Percentiles rank a stretch among this genome's conserved stretches.
Evolutionary conservation across 1,140 invertebrate genomes (phyloP).

Genomic region (Tenebrio molitor): DNA sequence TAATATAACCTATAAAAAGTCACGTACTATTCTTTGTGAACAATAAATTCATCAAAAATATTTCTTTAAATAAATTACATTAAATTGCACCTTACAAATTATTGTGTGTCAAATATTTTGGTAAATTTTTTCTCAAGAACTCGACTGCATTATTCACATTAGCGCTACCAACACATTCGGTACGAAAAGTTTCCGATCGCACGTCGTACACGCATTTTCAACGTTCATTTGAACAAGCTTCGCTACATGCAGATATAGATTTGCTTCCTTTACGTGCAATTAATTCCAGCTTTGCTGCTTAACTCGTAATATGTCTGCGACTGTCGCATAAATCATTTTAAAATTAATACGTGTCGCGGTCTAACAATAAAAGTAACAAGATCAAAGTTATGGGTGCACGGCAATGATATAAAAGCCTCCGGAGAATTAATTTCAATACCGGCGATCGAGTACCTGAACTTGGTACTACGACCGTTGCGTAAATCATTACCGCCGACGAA

Average conservation of each 20-base stretch:
- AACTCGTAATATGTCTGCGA: background rate
- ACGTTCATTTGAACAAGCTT: no score
- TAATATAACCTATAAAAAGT: no score
- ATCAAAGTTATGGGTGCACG: background rate
- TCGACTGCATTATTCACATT: no score
- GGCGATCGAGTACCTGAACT: background rate
- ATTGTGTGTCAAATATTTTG: no score
- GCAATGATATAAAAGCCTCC: conserved; percentile 1
- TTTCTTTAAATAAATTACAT: no score
- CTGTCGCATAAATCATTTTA: conserved; percentile 1
- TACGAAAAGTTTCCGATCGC: no score
- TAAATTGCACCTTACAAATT: no score
- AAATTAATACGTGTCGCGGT: conserved; percentile 1
- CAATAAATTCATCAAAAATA: no score
- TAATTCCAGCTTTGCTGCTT: conserved; percentile 1
- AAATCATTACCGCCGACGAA: background rate
- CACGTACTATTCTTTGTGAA: no score
- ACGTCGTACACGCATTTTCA: no score
- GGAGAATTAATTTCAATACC: conserved; percentile 4
- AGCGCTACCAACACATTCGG: no score
- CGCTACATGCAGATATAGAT: background rate
- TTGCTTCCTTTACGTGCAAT: background rate
- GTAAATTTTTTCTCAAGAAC: no score
- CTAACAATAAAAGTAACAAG: conserved; percentile 2
- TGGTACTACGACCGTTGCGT: background rate